phyloP scores from a whole-genome alignment of 2,888 invertebrate genomes.

The Ichneumon xanthorius region DNA sequence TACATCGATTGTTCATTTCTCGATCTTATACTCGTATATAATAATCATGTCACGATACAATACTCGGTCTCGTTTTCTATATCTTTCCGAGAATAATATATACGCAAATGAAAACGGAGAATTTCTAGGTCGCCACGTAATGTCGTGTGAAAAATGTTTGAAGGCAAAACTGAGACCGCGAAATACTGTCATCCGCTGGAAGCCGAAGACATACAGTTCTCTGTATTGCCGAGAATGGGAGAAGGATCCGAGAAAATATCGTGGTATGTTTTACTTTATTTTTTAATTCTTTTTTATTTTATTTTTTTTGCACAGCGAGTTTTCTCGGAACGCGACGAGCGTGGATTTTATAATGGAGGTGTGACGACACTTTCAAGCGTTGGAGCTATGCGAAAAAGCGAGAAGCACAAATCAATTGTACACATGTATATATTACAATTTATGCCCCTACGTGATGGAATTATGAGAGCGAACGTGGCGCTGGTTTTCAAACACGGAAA shows the following conservation, averaged over 20 bases:
- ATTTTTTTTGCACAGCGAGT: background rate
- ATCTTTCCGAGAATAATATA: background rate
- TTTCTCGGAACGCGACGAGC: constrained; percentile 18
- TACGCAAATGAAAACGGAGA: background rate
- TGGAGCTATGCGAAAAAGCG: background rate
- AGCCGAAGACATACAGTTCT: background rate
- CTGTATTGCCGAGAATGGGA: background rate
- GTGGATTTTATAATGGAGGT: constrained; percentile 35
- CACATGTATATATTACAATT: constrained; percentile 9
- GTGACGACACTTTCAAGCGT: constrained; percentile 34
- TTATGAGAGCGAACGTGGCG: background rate
- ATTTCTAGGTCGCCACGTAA: background rate
- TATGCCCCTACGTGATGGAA: background rate
- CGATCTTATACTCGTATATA: background rate
- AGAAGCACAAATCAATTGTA: background rate
- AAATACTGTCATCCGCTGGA: background rate
- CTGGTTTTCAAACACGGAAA: constrained; percentile 3
- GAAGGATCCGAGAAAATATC: constrained; percentile 17
- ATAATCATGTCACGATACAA: background rate
- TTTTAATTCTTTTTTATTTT: background rate
- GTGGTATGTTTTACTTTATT: background rate
- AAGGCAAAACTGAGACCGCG: background rate
- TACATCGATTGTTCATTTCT: background rate
- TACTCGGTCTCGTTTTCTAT: background rate
- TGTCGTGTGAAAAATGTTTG: constrained; percentile 5